phyloP scores from a whole-genome alignment of 2,113 vertebrate species.

The Athene noctua region DNA sequence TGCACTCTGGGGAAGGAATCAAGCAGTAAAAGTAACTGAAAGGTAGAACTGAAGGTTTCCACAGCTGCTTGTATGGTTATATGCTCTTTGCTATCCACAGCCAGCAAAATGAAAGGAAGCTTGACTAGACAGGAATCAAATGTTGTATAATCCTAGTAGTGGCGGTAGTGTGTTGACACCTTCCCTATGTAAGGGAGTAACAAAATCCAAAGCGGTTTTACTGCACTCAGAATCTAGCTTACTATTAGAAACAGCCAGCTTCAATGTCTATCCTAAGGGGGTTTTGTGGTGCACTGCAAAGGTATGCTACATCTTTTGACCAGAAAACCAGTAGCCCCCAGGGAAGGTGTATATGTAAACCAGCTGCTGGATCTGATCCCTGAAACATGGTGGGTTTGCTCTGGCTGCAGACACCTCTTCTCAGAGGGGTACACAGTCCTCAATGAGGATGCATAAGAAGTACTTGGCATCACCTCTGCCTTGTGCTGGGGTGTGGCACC shows the following conservation, averaged over 20 bases:
- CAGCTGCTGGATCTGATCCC: not conserved
- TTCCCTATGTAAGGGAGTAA: not conserved
- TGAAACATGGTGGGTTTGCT: not conserved
- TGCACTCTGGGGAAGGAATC: not conserved
- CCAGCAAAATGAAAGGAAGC: not conserved
- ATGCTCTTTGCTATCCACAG: not conserved
- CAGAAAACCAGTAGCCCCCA: not conserved
- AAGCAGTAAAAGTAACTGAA: not conserved
- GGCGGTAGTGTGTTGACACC: not conserved
- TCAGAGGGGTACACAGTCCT: not conserved
- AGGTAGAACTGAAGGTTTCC: not conserved
- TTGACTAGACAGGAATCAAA: not conserved
- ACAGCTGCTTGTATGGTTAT: not conserved
- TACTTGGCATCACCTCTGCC: not conserved
- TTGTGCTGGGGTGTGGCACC: not conserved
- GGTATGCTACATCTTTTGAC: not conserved
- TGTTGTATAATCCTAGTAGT: not conserved
- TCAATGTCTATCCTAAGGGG: not conserved
- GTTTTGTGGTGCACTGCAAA: not conserved
- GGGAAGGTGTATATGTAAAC: not conserved
- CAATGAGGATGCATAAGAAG: not conserved
- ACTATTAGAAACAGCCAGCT: not conserved
- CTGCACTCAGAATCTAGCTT: not conserved
- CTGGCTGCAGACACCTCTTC: not conserved
- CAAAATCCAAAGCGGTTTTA: not conserved